Percentiles rank a stretch among this genome's conserved stretches.
phyloP scores from a whole-genome alignment of 2,888 invertebrate species.

The Eupeodes latifasciatus region DNA sequence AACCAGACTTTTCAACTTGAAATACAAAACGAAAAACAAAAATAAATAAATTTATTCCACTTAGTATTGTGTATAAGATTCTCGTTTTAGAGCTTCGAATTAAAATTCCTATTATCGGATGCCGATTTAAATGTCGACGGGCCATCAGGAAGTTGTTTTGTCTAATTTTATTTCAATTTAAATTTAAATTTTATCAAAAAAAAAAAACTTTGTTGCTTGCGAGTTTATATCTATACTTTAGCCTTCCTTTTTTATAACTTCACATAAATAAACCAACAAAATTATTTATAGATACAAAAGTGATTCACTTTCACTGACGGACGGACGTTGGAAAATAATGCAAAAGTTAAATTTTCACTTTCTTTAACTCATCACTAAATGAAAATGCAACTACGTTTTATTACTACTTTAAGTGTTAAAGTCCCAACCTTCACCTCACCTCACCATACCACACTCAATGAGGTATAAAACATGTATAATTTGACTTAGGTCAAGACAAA shows the following conservation, averaged over 20 bases:
- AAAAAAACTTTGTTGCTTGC: neutral
- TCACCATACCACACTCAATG: neutral
- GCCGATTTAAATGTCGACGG: neutral
- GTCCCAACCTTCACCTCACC: conserved; percentile 12
- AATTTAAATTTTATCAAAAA: neutral
- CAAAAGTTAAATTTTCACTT: conserved; percentile 3
- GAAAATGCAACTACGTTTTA: neutral
- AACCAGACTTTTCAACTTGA: conserved; percentile 1
- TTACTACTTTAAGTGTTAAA: neutral
- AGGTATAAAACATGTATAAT: too few relatives aligned
- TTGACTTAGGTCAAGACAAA: neutral
- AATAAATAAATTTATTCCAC: neutral
- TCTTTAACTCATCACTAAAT: neutral
- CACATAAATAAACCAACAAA: neutral
- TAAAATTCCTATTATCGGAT: neutral
- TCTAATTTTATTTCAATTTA: neutral
- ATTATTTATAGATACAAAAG: neutral
- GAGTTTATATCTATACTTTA: neutral
- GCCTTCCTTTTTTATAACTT: neutral
- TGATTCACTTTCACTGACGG: conserved; percentile 8
- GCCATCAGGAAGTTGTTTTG: neutral
- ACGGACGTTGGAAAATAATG: neutral
- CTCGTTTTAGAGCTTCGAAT: neutral
- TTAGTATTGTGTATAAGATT: neutral
- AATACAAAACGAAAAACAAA: neutral